Evolutionary conservation across 1,140 invertebrate genomes (phyloP).

Genomic region (Lithobius niger): DNA sequence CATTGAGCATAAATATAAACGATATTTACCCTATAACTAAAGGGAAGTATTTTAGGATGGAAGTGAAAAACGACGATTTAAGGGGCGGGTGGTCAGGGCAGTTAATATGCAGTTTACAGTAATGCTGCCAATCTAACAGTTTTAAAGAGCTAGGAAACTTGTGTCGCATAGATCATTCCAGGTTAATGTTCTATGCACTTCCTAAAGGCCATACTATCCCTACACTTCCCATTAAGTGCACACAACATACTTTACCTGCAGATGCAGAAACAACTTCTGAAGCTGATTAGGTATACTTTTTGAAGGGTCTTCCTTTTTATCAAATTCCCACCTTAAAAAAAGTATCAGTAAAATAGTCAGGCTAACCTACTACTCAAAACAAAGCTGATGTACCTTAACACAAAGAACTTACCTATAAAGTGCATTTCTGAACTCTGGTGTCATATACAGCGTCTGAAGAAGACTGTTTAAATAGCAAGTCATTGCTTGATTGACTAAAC

Average conservation of each 20-base stretch:
- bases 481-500: conserved; percentile 86
- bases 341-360: background rate
- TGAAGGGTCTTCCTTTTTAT: conserved; percentile 41
- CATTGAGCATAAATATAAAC: no score
- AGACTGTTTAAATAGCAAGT: conserved; percentile 87
- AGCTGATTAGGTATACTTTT: conserved; percentile 76
- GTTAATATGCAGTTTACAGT: no score
- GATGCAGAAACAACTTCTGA: conserved; percentile 72
- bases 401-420: conserved; percentile 47
- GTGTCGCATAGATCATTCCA: conserved; percentile 56
- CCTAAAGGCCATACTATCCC: no score
- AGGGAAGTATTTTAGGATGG: no score
- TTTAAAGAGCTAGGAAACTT: conserved; percentile 80
- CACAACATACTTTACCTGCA: conserved; percentile 51
- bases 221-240: no score
- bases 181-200: no score
- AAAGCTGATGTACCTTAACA: background rate
- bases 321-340: conserved; percentile 53
- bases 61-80: no score
- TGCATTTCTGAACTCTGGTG: conserved; percentile 86
- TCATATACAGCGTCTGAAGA: conserved; percentile 81
- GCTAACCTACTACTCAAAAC: background rate
- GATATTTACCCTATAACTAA: no score
- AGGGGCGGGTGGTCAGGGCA: no score
- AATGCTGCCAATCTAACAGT: no score